Evolutionary conservation across 1,140 invertebrate species (phyloP), one percentile per base, ranked within the genome.

Genomic region (Pemphigus obesinymphae): DNA sequence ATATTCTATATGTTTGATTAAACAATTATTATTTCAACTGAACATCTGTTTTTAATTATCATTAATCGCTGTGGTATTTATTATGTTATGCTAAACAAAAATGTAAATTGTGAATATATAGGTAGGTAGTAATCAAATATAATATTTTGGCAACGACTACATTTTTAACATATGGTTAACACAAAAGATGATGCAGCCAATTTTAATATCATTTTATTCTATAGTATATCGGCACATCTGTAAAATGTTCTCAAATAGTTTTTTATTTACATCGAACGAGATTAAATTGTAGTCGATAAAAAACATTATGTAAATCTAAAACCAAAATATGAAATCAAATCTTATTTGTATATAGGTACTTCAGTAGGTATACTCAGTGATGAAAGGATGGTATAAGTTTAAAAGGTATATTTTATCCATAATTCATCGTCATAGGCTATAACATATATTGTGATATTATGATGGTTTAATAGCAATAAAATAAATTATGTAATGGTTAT

Each of bases 131-230:
- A 68, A 68, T 40, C 31, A 68, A 68, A 68, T 40, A 68, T 40
- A 68, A 68, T 68, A 70, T 26, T 70, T 70, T 70, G 66, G 66
- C 66, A 70, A 43, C 66, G 13, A 70, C 23, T n/a, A 70, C 66
- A 26, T n/a, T 4, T 43, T 4, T 70, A 43, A 13, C 37, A 70
- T 70, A 26, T 70, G 66, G 66, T 70, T 23, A 17, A 40, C 5
- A 70, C 37, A 43, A 43, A 66, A 1, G 31, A 66, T 11, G 6
- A 61, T 61, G 5, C 45, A 17, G 34, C 10, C 20, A 34, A 34
- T 66, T 37, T 34, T 66, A 31, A 31, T 66, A 66, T 34, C 31
- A 13, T 70, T 70, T 43, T 43, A 70, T 43, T 70, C 34, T 5
- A n/a, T 43, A 43, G 34, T 66, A 5, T 66, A 4, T 20, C 13